These are phyloP conservation scores for Cataglyphis cursor DNA, from an alignment of 2,888 invertebrate species.

Conservation along the genomic window DNA sequence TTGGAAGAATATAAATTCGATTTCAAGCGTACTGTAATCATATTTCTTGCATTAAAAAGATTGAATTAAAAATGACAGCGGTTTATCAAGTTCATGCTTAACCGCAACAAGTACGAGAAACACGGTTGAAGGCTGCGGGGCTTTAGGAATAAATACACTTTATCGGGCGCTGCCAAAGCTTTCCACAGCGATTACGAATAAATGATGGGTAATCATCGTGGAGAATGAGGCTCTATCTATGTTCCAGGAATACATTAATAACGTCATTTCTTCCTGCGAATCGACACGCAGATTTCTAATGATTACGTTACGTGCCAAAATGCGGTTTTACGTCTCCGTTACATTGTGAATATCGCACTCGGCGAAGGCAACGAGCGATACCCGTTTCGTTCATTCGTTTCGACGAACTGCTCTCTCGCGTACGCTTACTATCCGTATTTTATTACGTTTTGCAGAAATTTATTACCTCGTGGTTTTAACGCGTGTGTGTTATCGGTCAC, in stretches of 20 bases:
- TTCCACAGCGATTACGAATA: constrained; percentile 78
- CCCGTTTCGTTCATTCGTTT: constrained; percentile 17
- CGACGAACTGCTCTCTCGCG: constrained; percentile 24
- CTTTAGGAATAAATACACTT: constrained; percentile 56
- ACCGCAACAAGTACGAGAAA: constrained; percentile 18
- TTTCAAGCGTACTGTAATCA: background rate
- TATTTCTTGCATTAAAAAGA: background rate
- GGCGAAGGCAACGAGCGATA: background rate
- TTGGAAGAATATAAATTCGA: background rate
- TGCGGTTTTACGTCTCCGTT: constrained; percentile 68
- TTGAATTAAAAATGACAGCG: background rate
- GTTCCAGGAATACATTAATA: constrained; percentile 83
- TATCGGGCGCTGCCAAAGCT: constrained; percentile 72
- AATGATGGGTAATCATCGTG: constrained; percentile 82
- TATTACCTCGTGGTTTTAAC: constrained; percentile 45
- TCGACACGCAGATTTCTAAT: constrained; percentile 72
- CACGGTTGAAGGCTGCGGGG: background rate
- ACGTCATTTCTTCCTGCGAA: constrained; percentile 75
- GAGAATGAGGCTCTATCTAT: constrained; percentile 77
- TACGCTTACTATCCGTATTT: constrained; percentile 20
- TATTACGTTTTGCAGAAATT: constrained; percentile 47
- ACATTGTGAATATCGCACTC: constrained; percentile 38
- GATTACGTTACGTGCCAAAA: constrained; percentile 82
- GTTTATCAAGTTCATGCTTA: constrained; percentile 18
- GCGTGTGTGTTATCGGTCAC: constrained; percentile 34